Evolutionary conservation across 2,797 vertebrate genomes (phyloP).

Genomic region (Oceanodroma leucorhoa): DNA sequence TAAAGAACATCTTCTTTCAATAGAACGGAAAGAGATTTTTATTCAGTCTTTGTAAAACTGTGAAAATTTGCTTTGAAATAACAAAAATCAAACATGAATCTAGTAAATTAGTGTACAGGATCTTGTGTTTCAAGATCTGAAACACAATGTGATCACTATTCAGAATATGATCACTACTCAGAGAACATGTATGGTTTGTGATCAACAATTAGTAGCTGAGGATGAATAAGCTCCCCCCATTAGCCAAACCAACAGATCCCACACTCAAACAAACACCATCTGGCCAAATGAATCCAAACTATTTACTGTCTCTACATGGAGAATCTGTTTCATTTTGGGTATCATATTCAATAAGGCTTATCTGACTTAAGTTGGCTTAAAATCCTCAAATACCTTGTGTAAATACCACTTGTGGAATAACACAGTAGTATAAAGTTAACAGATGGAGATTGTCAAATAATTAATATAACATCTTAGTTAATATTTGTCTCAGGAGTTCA

Average conservation of each 20-base stretch:
- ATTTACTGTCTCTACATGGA: neutral
- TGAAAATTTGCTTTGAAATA: neutral
- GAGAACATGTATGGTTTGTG: neutral
- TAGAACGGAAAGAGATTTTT: neutral
- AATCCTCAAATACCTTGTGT: constrained; percentile 6
- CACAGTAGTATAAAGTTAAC: neutral
- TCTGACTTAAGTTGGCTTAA: constrained; percentile 10
- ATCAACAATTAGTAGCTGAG: neutral
- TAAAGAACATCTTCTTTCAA: neutral
- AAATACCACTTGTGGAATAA: neutral
- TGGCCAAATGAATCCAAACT: neutral
- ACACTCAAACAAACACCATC: neutral
- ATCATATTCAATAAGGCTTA: neutral
- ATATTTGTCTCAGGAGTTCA: neutral
- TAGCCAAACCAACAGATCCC: neutral
- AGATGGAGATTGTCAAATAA: constrained; percentile 19
- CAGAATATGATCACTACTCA: neutral
- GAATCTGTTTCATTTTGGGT: neutral
- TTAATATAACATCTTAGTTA: constrained; percentile 4
- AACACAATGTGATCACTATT: neutral
- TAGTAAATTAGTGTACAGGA: neutral
- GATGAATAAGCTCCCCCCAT: neutral
- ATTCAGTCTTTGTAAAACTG: neutral
- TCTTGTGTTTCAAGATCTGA: neutral
- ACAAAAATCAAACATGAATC: neutral